A percentile compares a stretch with the other conserved stretches of the same genome.
Conservation (phyloP, 2,888 invertebrate genomes). For the Microctonus aethiopoides region DNA sequence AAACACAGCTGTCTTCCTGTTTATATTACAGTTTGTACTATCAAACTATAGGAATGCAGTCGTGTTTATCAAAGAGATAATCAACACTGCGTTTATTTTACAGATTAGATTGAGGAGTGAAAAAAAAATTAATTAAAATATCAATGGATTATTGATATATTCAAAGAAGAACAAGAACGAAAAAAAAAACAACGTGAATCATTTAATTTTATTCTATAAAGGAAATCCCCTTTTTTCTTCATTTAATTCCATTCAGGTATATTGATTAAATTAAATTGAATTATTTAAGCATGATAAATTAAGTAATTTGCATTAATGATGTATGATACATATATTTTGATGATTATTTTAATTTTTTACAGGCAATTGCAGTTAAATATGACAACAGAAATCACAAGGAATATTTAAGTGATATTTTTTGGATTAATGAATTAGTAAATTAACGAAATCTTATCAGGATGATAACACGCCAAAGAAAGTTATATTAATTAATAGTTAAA, state of each 20-base stretch:
- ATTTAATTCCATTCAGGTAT: no score
- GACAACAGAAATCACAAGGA: slow-evolving; percentile 44
- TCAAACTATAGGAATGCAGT: background rate
- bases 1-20: background rate
- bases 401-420: slow-evolving; percentile 43
- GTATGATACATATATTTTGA: slow-evolving; percentile 23
- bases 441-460: slow-evolving; percentile 53
- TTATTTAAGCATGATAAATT: no score
- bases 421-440: slow-evolving; percentile 50
- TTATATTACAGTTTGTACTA: background rate
- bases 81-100: background rate
- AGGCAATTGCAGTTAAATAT: slow-evolving; percentile 32
- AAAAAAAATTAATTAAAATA: background rate
- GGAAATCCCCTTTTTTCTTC: no score
- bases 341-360: slow-evolving; percentile 14
- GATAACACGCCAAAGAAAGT: slow-evolving; percentile 46
- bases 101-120: background rate
- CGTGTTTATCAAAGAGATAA: background rate
- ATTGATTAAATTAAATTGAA: no score
- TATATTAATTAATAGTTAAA: background rate
- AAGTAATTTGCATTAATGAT: no score
- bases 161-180: no score
- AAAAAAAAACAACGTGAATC: no score
- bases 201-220: no score
- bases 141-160: background rate